Evolutionary conservation across 92 coral and sea anemone genomes (phyloP), one percentile per base, ranked within the genome.

Genomic region (Epizoanthus scotinus): DNA sequence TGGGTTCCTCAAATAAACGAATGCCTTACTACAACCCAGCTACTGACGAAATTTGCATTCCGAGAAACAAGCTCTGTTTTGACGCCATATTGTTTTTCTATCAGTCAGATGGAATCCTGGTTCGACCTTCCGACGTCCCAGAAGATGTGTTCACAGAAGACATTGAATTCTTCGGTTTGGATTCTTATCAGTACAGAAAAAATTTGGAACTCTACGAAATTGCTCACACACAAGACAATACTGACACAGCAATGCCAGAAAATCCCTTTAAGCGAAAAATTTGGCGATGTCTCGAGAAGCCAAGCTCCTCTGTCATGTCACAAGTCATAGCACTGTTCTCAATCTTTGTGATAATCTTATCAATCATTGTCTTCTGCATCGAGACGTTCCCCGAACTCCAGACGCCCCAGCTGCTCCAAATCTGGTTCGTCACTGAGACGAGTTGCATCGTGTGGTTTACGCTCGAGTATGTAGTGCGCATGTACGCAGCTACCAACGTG

Each of bases 41-140:
- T 2, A 73, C 79, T 8, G 85, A 73, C 63, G 99, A 95, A 63
- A 70, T 86, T 34, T 78, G 54, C 34, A 91, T 95, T 57, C 89
- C 86, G 18, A 83, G 94, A n/a, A 93, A 95, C 82, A 91, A 86
- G 59, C 66, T 86, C 29, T 84, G 91, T 21, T 95, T 95, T 63
- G 94, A 91, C 83, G 96, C 99, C 63, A 94, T 95, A 60, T 27
- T 95, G 67, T 95, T 95, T 65, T 95, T 90, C 74, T 95, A 95
- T 84, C 99, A 95, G 55, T 94, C 99, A 7, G 83, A 90, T 9
- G 99, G 99, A 12, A 95, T 95, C n/a, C 89, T 95, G 1, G 86
- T 95, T 14, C 92, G 92, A 60, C 98, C 99, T 3, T 91, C 86
- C 0, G 92, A 89, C 20, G 87, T 95, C 24, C 87, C 93, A 38